These are phyloP conservation scores for Mongoloraphidia duomilia DNA, from an alignment of 2,888 invertebrate genomes.

Conservation along the genomic window DNA sequence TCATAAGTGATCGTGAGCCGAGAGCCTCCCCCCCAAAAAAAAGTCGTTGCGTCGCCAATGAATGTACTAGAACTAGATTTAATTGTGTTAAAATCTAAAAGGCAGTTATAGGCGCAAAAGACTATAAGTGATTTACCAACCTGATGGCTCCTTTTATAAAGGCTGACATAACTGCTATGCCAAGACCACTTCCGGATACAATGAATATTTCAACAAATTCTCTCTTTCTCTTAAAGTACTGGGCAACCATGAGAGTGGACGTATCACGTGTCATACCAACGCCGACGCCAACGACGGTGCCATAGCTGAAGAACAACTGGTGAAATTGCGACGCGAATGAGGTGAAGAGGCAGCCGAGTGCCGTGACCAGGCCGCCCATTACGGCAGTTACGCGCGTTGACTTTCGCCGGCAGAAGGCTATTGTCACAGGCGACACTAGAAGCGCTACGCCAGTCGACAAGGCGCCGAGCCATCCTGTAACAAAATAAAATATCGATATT, in stretches of 20 bases:
- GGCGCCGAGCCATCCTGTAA: slow-evolving; percentile 75
- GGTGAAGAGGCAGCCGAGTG: slow-evolving; percentile 76
- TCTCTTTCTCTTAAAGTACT: slow-evolving; percentile 72
- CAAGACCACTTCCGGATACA: slow-evolving; percentile 72
- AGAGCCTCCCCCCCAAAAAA: slow-evolving; percentile 9
- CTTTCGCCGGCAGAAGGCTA: slow-evolving; percentile 72
- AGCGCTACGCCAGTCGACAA: slow-evolving; percentile 65
- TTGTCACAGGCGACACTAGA: slow-evolving; percentile 68
- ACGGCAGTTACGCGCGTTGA: slow-evolving; percentile 79
- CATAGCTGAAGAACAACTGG: slow-evolving; percentile 78
- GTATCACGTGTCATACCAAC: slow-evolving; percentile 76
- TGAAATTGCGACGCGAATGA: slow-evolving; percentile 82
- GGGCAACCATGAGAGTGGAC: slow-evolving; percentile 78
- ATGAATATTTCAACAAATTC: slow-evolving; percentile 82
- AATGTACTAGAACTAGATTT: no score
- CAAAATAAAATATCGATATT: slow-evolving; percentile 11
- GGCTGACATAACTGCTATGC: slow-evolving; percentile 70
- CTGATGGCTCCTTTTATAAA: slow-evolving; percentile 65
- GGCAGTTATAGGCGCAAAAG: no score
- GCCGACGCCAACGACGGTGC: slow-evolving; percentile 60
- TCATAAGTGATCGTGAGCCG: slow-evolving; percentile 9
- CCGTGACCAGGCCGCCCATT: slow-evolving; percentile 72
- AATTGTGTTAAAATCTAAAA: no score
- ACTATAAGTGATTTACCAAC: slow-evolving; percentile 30
- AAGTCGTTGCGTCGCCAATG: no score